Conservation (phyloP, 2,113 vertebrate species). For the Ursus arctos region DNA sequence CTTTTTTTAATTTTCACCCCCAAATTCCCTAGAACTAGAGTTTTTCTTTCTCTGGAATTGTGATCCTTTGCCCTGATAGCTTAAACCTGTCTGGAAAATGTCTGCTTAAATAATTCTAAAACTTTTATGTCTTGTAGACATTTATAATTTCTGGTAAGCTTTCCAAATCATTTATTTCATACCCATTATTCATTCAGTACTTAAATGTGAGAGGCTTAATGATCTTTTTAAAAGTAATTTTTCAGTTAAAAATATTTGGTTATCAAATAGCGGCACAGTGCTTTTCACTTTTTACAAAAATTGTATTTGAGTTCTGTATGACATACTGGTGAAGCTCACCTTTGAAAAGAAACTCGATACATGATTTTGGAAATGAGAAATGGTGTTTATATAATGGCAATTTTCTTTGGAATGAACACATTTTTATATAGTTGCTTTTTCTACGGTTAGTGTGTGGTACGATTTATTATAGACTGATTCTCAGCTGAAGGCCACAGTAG, state of each 20-base stretch:
- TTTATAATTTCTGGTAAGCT: neutral
- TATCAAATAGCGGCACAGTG: neutral
- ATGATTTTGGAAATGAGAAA: neutral
- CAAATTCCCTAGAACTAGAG: neutral
- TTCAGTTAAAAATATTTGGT: constrained; percentile 37
- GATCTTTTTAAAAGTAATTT: neutral
- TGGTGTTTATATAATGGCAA: neutral
- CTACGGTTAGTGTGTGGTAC: neutral
- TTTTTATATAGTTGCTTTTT: constrained; percentile 16
- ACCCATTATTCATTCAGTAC: neutral
- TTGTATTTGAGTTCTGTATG: neutral
- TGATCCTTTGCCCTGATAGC: neutral
- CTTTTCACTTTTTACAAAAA: neutral
- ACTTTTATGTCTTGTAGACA: neutral
- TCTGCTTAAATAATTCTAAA: neutral
- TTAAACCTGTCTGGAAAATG: neutral
- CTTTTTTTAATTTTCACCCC: constrained; percentile 2
- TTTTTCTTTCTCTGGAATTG: neutral
- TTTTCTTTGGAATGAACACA: neutral
- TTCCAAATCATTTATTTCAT: neutral
- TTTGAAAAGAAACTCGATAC: neutral
- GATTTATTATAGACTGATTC: neutral
- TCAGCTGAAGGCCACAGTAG: neutral
- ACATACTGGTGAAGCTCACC: neutral
- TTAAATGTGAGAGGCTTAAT: neutral